Percentiles rank a stretch among this genome's conserved stretches.
These are phyloP conservation scores for Leptoteleia sp. DNA, from an alignment of 1,140 invertebrate genomes.

Conservation along the genomic window DNA sequence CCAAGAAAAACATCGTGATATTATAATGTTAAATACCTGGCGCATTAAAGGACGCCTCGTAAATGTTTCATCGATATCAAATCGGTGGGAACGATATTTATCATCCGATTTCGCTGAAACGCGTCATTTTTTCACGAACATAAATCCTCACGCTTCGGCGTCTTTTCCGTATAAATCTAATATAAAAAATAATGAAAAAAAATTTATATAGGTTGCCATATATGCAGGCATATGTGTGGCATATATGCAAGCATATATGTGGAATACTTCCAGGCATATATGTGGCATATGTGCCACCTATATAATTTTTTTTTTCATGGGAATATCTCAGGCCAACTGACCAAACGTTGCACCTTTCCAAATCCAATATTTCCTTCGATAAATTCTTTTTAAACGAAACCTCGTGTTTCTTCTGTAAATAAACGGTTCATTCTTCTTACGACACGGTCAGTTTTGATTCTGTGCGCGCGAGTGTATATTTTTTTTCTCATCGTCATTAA, in stretches of 20 bases:
- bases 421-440: neutral
- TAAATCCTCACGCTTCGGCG: conserved; percentile 3
- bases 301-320: too few species aligned
- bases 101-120: conserved; percentile 5
- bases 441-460: neutral
- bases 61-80: neutral
- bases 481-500: conserved; percentile 4
- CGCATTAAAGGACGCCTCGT: too few species aligned
- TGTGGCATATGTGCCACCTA: too few species aligned
- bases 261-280: too few species aligned
- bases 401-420: conserved; percentile 16
- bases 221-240: too few species aligned
- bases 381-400: neutral
- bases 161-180: conserved; percentile 12
- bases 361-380: neutral
- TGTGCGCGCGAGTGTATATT: neutral
- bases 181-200: too few species aligned
- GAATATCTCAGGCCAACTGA: neutral
- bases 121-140: conserved; percentile 19
- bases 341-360: conserved; percentile 2
- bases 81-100: conserved; percentile 10
- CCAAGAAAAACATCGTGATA: too few species aligned
- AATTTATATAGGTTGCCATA: too few species aligned
- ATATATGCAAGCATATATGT: too few species aligned
- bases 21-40: too few species aligned